Base-by-base conservation (phyloP, 2,888 invertebrate species). In the Tanaodytes sp. region DNA sequence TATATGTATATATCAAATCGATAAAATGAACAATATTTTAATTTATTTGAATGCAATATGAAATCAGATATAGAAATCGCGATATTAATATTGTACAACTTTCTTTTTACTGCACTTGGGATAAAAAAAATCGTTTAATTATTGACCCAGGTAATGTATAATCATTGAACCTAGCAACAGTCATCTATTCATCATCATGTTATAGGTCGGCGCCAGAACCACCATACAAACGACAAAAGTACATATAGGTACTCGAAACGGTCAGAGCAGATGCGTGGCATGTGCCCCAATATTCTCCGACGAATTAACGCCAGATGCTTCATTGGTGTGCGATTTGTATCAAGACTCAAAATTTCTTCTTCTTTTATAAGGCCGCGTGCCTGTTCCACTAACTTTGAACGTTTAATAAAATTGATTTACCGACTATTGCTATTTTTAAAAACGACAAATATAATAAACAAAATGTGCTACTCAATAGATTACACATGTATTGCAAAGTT, bases 231-330 rank as follows among this genome's bases (percentile, higher is more conserved):
- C 80, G 80, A 83, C 80, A 80, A 81, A 83, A 81, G 79, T 80
- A 79, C 77, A 74, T 78, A 74, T 78, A 76, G 58, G 61, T 55
- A 55, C 49, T 67, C 61, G 18, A 61, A 48, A 55, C 55, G 57
- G 79, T 77, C 73, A 78, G 79, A 82, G 83, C 83, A 83, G 83
- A 83, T 83, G 83, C 79, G 79, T 82, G 81, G 83, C 83, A 83
- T 83, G 82, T 83, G 83, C 82, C 82, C 61, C 59, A 54, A 54
- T 54, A 48, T 52, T 36, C 65, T 52, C 46, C 45, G 59, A 79
- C 79, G 76, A 77, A 73, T 75, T 79, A 76, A 79, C 80, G 77
- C 82, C 83, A 83, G 83, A 83, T 83, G 83, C 82, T 81, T 80
- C 83, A 81, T 78, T 79, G 82, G 81, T 81, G 83, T 81, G 79